Evolutionary conservation across 2,888 invertebrate genomes (phyloP).

Genomic region (Stenoptilia bipunctidactyla): DNA sequence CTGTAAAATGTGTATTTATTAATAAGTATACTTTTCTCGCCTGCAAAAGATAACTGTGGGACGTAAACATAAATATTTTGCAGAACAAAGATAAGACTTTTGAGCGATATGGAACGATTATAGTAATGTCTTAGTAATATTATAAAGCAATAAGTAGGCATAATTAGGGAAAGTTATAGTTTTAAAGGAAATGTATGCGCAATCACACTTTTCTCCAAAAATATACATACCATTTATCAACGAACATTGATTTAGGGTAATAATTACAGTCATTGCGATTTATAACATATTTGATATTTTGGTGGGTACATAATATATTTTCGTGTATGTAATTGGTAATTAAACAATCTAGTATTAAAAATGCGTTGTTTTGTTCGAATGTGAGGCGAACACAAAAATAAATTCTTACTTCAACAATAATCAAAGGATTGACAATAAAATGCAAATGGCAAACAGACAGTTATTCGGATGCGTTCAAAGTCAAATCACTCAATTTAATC

Average conservation of each 20-base stretch:
- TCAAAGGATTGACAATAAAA: conserved; percentile 60
- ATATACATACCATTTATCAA: background rate
- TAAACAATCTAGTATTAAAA: background rate
- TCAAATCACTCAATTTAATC: background rate
- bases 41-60: conserved; percentile 9
- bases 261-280: too few species aligned
- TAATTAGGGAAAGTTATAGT: too few species aligned
- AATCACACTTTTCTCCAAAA: too few species aligned
- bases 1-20: conserved; percentile 26
- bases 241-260: background rate
- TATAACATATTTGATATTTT: too few species aligned
- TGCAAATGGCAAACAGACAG: conserved; percentile 43
- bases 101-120: too few species aligned
- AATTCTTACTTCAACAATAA: conserved; percentile 52
- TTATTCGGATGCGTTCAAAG: conserved; percentile 15
- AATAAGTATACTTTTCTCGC: background rate
- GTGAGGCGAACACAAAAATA: conserved; percentile 16
- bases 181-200: too few species aligned
- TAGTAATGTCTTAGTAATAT: too few species aligned
- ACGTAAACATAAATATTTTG: conserved; percentile 38
- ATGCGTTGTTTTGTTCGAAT: background rate
- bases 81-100: background rate
- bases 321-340: background rate
- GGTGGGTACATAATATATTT: background rate
- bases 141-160: too few species aligned